Conservation (phyloP, 2,113 vertebrate species). For the Otocyon megalotis region DNA sequence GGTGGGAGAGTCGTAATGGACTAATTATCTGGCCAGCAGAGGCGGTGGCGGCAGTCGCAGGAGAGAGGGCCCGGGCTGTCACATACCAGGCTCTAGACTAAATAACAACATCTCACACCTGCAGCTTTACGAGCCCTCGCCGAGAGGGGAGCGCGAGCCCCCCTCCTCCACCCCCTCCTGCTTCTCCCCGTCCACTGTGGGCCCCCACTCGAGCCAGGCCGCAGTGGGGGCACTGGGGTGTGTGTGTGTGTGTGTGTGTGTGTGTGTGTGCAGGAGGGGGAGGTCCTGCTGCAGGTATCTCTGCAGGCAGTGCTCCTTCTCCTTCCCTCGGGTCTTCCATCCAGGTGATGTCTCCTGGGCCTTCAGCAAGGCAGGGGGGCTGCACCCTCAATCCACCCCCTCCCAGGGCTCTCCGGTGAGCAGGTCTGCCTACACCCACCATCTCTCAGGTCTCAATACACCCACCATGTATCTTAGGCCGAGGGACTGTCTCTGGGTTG, state of each 20-base stretch:
- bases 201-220: conserved; percentile 21
- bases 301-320: not conserved
- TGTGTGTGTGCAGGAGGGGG: not conserved
- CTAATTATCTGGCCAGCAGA: conserved; percentile 91
- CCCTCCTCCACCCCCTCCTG: not conserved
- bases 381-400: not conserved
- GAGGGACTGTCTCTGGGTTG: not conserved
- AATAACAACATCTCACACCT: conserved; percentile 93
- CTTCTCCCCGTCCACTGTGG: conserved; percentile 46
- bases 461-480: not conserved
- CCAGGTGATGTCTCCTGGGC: not conserved
- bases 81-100: conserved; percentile 92
- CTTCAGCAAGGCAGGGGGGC: not conserved
- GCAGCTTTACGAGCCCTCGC: conserved; percentile 89
- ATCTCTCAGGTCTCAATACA: not conserved
- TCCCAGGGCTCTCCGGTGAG: not conserved
- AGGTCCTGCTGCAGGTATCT: not conserved
- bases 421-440: conserved; percentile 56
- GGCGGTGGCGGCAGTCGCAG: conserved; percentile 82
- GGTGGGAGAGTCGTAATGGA: conserved; percentile 92
- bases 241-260: not conserved
- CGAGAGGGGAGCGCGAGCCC: conserved; percentile 42
- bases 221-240: not conserved
- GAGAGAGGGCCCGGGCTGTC: conserved; percentile 86
- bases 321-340: too few relatives aligned